Conservation (phyloP, 2,888 invertebrate genomes). For the Noctua janthina region DNA sequence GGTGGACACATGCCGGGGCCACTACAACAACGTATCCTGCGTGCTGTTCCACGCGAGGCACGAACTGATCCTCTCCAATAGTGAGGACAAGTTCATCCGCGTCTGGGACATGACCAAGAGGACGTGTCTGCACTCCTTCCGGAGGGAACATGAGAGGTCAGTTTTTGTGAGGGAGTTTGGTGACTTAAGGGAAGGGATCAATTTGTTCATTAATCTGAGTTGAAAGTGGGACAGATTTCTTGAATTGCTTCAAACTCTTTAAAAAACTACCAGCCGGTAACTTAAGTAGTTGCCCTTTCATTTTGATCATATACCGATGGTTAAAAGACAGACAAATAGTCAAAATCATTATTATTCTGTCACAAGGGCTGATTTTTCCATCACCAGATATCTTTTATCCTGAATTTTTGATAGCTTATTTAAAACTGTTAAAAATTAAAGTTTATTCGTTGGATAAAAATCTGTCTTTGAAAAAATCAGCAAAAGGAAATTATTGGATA, state of each 20-base stretch:
- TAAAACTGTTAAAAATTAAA: background rate
- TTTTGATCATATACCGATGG: too few relatives aligned
- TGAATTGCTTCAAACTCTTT: background rate
- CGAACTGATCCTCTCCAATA: slow-evolving; percentile 98
- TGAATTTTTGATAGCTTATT: background rate
- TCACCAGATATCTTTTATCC: too few relatives aligned
- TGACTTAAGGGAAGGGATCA: background rate
- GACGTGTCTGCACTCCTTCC: slow-evolving; percentile 97
- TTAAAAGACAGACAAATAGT: too few relatives aligned
- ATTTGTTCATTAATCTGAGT: background rate
- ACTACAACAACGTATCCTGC: slow-evolving; percentile 99
- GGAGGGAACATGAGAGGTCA: slow-evolving; percentile 97
- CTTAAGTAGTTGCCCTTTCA: too few relatives aligned
- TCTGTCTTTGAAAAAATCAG: background rate
- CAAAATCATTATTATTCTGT: too few relatives aligned
- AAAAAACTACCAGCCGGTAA: too few relatives aligned
- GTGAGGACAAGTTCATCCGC: slow-evolving; percentile 99
- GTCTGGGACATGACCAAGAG: slow-evolving; percentile 99
- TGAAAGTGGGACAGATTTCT: background rate
- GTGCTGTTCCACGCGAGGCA: slow-evolving; percentile 99
- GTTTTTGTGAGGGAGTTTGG: background rate
- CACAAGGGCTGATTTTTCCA: too few relatives aligned
- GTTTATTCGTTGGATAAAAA: background rate
- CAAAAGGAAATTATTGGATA: too few relatives aligned
- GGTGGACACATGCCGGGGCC: slow-evolving; percentile 99